These are phyloP conservation scores for Geotria australis DNA, from an alignment of 2,797 vertebrate genomes.

Conservation along the genomic window DNA sequence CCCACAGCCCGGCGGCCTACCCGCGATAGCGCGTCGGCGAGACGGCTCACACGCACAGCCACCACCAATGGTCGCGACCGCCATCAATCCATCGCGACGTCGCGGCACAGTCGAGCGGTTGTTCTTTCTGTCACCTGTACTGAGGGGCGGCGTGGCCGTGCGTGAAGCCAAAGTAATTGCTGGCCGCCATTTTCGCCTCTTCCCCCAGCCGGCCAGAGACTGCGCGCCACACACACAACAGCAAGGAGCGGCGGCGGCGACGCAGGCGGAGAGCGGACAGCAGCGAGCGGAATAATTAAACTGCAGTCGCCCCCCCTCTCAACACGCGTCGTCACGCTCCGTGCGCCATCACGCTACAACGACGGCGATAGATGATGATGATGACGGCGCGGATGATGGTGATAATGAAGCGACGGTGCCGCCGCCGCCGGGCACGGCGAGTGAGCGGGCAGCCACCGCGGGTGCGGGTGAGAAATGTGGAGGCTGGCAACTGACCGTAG, in stretches of 20 bases:
- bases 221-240: conserved; percentile 1
- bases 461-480: neutral
- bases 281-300: conserved; percentile 1
- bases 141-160: conserved; percentile 22
- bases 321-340: neutral
- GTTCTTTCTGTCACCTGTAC: conserved; percentile 20
- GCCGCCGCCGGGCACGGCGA: no score
- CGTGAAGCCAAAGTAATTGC: conserved; percentile 22
- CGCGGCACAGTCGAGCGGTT: neutral
- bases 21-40: neutral
- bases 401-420: conserved; percentile 15
- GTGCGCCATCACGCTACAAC: neutral
- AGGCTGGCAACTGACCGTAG: conserved; percentile 1
- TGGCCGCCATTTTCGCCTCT: conserved; percentile 41
- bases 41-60: neutral
- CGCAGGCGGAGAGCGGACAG: neutral
- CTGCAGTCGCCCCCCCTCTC: no score
- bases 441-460: neutral
- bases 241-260: neutral
- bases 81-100: conserved; percentile 1
- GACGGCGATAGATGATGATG: neutral
- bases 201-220: conserved; percentile 5
- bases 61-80: neutral
- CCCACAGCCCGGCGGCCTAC: no score
- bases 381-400: conserved; percentile 3